Percentiles rank a stretch among this genome's conserved stretches.
These are phyloP conservation scores for Morphnarchus princeps DNA, from an alignment of 2,113 vertebrate species.

Conservation along the genomic window DNA sequence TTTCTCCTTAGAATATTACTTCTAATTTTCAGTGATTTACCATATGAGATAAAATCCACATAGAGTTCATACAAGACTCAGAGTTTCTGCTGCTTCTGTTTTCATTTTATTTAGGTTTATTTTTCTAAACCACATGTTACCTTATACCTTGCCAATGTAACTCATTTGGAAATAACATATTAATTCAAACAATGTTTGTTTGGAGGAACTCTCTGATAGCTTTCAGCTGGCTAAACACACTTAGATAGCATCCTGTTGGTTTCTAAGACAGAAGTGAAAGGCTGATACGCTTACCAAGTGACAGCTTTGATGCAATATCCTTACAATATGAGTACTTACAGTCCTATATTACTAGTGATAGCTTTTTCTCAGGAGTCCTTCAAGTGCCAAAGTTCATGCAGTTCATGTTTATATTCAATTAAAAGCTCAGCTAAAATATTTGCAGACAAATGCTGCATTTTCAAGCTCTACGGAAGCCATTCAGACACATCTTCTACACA, in stretches of 20 bases:
- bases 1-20: neutral
- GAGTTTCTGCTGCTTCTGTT: conserved; percentile 44
- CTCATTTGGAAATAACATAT: conserved; percentile 49
- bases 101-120: conserved; percentile 62
- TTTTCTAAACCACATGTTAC: conserved; percentile 62
- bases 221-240: conserved; percentile 66
- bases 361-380: neutral
- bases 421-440: conserved; percentile 19
- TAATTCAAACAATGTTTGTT: conserved; percentile 64
- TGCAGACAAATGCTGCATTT: conserved; percentile 15
- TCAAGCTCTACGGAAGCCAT: neutral
- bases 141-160: conserved; percentile 54
- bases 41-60: conserved; percentile 11
- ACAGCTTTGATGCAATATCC: conserved; percentile 15
- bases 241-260: conserved; percentile 51
- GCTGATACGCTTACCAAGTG: neutral
- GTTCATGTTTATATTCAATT: conserved; percentile 36
- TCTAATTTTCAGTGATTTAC: neutral
- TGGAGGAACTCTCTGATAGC: conserved; percentile 49
- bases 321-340: neutral
- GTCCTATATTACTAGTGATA: neutral
- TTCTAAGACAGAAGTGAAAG: conserved; percentile 40
- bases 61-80: conserved; percentile 16
- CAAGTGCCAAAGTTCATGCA: conserved; percentile 26
- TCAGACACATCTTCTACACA: conserved; percentile 14